Base-by-base conservation (phyloP, 2,888 invertebrate genomes). In the Aporophyla lueneburgensis region DNA sequence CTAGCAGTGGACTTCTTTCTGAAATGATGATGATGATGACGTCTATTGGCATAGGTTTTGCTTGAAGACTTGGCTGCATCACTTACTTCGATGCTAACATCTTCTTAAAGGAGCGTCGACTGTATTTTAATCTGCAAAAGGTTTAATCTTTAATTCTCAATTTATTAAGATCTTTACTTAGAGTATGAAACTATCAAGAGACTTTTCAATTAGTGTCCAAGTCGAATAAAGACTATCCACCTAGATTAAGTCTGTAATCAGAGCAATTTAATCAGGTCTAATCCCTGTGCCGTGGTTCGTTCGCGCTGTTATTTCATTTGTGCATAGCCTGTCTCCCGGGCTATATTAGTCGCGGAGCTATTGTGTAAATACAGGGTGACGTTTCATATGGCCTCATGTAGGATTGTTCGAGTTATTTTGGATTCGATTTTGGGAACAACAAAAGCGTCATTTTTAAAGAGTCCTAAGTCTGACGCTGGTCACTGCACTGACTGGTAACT, bases 251-350 rank as follows among this genome's bases (percentile, higher is more conserved):
- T 73, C 56, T 58, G 78, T 83, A 84, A 84, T 84, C 73, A 63
- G 75, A 75, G 71, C 74, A 65, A 82, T 86, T 83, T 83, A 86
- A 84, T 84, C 84, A 80, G 66, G 12, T 71, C 58, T 86, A 83
- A 84, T 86, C 83, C 80, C 63, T 12, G 76, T 9, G 33, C 67
- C 65, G 74, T 62, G 61, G 78, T 72, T 72, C 68, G 71, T 61
- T 75, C 68, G 46, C 82, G 69, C 76, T 76, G 76, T 72, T 83
- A 83, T 76, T 86, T 84, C 80, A 80, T 86, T 83, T 82, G 72
- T 86, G 79, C 75, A 86, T 73, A 71, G 86, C 63, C 56, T 78
- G 86, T 84, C 83, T 58, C 86, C 24, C 21, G 66, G 78, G 74
- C 66, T 78, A 65, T 78, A 82, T 81, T 68, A 85, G 72, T 76